Base-by-base conservation (phyloP, 2,113 vertebrate genomes). In the Forbesichthys papilliferus region DNA sequence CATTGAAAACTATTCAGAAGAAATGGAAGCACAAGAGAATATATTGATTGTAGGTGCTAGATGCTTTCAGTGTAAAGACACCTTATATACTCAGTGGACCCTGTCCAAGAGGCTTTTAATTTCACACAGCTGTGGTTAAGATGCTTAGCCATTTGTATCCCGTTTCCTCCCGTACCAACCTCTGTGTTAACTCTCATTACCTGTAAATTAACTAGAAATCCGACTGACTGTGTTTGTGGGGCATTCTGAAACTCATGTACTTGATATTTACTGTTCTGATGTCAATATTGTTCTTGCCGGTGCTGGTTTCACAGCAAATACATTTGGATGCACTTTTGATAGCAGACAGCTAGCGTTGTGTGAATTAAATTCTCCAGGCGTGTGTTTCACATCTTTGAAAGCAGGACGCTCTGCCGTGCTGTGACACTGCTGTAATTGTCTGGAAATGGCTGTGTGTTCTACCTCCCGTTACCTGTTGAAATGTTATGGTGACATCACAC, bases 381-480 rank as follows among this genome's bases (percentile, higher is more conserved):
- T 34, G 62, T 66, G 62, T 73, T 66, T 68, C 51, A 78, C 60
- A 27, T 9, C 16, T 18, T 56, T 78, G 48, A 56, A 77, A 72
- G 65, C 64, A 3, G 64, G 75, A 81, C 78, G 66, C 83, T 86
- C 49, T 27, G 82, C 77, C 79, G 69, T 85, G 77, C 70, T 74
- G 66, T 58, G 69, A 82, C 80, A 74, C 75, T 72, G 73, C 83
- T 75, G 90, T 90, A 91, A 90, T 93, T 93, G 90, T 90, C 77
- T 89, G 77, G 89, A 93, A 93, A 90, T 93, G 92, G 89, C 88
- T 67, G 79, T 78, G 88, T 90, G 91, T 89, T 86, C 91, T 94
- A 94, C 93, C 93, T 94, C 93, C 82, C 92, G 92, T 94, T 93
- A 92, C 93, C 92, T 92, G 93, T 92, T 88, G 20, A 88, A 86